A percentile compares a stretch with the other conserved stretches of the same genome.
phyloP scores from a whole-genome alignment of 2,888 invertebrate species.

The Ferrisia virgata region DNA sequence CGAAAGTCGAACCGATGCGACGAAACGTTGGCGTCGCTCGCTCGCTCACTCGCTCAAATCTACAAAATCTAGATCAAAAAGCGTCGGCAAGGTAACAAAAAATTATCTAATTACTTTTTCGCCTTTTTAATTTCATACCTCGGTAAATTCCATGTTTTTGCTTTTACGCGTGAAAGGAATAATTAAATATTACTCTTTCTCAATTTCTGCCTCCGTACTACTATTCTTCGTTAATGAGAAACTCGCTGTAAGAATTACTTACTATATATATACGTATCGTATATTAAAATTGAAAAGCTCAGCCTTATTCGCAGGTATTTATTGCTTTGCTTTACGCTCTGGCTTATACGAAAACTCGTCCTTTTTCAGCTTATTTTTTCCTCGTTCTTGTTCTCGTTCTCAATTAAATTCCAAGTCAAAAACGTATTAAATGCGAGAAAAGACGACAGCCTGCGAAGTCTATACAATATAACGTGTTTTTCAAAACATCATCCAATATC shows the following conservation, averaged over 20 bases:
- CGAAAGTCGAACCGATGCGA: background rate
- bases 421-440: background rate
- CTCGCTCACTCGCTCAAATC: too few species aligned
- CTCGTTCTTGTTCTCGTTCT: constrained; percentile 2
- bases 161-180: constrained; percentile 4
- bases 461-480: background rate
- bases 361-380: background rate
- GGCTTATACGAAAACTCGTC: background rate
- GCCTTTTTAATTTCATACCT: constrained; percentile 31
- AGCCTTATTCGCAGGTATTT: background rate
- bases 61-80: background rate
- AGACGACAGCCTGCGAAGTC: background rate
- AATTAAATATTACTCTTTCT: constrained; percentile 16
- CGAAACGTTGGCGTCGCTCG: too few species aligned
- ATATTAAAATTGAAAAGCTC: constrained; percentile 13
- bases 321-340: background rate
- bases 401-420: constrained; percentile 3
- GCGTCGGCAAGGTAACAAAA: background rate
- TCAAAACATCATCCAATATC: background rate
- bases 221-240: background rate
- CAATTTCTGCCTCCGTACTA: background rate
- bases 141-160: constrained; percentile 26
- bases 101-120: constrained; percentile 31
- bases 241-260: background rate
- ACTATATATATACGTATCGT: background rate